phyloP scores from a whole-genome alignment of 92 coral and sea anemone genomes.

The Palythoa grandiflora region DNA sequence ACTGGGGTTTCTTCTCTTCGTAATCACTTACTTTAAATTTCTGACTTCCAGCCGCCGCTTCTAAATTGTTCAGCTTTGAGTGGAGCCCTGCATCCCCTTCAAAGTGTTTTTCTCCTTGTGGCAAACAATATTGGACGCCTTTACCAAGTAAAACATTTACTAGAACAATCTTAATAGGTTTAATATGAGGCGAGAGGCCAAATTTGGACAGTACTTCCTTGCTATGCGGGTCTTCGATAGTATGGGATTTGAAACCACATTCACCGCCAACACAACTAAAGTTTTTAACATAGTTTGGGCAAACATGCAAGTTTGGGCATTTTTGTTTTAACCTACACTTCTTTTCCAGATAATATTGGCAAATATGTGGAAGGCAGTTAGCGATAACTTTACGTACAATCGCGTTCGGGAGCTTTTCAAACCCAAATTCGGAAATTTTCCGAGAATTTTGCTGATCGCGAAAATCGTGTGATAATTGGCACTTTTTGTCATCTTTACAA shows the following conservation, averaged over 20 bases:
- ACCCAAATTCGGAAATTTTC: conserved; percentile 35
- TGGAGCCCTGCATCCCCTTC: background rate
- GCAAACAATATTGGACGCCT: background rate
- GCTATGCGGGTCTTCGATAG: conserved; percentile 26
- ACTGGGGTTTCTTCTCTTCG: background rate
- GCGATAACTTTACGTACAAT: conserved; percentile 25
- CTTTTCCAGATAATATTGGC: conserved; percentile 40
- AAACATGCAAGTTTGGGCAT: conserved; percentile 54
- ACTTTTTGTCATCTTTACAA: conserved; percentile 27
- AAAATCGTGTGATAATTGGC: conserved; percentile 49
- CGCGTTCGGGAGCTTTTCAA: conserved; percentile 31
- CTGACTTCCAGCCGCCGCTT: no score
- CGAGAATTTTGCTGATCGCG: conserved; percentile 42
- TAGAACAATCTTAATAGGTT: conserved; percentile 14
- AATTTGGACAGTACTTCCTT: conserved; percentile 40
- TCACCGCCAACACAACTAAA: conserved; percentile 22
- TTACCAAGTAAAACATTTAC: conserved; percentile 14
- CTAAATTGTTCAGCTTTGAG: background rate
- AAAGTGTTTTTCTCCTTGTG: background rate
- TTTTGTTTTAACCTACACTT: conserved; percentile 14
- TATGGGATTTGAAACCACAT: conserved; percentile 43
- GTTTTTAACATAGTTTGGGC: conserved; percentile 36
- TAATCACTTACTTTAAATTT: background rate
- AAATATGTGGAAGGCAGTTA: conserved; percentile 54
- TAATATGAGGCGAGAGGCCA: conserved; percentile 19